phyloP scores from a whole-genome alignment of 2,113 vertebrate genomes.

The Ptilorrhoa leucosticta region DNA sequence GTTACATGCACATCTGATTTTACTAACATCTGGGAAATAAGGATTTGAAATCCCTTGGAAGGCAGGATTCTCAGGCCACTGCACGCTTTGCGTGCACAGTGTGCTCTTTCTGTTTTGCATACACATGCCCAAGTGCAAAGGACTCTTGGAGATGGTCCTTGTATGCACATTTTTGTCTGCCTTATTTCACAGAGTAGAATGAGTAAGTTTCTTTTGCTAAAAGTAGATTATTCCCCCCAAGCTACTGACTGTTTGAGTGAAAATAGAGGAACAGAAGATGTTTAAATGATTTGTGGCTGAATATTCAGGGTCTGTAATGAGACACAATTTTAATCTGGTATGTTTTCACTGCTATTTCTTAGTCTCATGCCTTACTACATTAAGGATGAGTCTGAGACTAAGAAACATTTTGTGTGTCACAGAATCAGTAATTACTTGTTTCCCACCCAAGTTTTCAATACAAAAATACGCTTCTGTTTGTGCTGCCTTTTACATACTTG shows the following conservation, averaged over 20 bases:
- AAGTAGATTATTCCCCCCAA: background rate
- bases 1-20: background rate
- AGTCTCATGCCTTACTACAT: background rate
- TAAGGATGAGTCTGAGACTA: background rate
- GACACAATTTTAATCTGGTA: background rate
- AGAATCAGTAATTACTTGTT: background rate
- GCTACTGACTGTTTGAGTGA: background rate
- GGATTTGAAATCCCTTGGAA: background rate
- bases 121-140: fast-evolving
- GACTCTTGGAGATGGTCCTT: background rate
- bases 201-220: background rate
- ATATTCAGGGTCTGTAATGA: background rate
- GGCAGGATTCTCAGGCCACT: background rate
- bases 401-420: background rate
- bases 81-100: background rate
- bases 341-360: background rate
- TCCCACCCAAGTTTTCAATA: background rate
- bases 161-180: background rate
- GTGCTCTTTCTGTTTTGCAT: background rate
- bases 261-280: background rate
- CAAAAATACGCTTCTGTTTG: background rate
- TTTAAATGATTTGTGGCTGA: background rate
- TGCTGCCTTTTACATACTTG: background rate
- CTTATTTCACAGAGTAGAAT: background rate
- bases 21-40: background rate